These are phyloP conservation scores for Apis mellifera DNA, from an alignment of 1,140 invertebrate species.

Conservation along the genomic window Amel_HAv3.1 CM009938.2:4161001-4161500, in stretches of 20 bases:
- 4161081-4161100: slow-evolving; percentile 36
- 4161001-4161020: slow-evolving; percentile 25
- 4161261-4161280: background rate
- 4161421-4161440: slow-evolving; percentile 98
- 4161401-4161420: slow-evolving; percentile 92
- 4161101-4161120: slow-evolving; percentile 27
- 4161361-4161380: slow-evolving; percentile 99
- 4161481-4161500: slow-evolving; percentile 99
- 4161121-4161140: background rate
- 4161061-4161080: slow-evolving; percentile 24
- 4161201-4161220: background rate
- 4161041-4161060: background rate
- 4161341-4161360: slow-evolving; percentile 97
- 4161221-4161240: background rate
- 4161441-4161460: slow-evolving; percentile 99
- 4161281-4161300: slow-evolving; percentile 80
- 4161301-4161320: slow-evolving; percentile 83
- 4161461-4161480: slow-evolving; percentile 99
- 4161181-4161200: background rate
- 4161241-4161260: slow-evolving; percentile 35
- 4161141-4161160: slow-evolving; percentile 25
- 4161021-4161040: slow-evolving; percentile 20
- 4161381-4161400: slow-evolving; percentile 98
- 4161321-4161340: slow-evolving; percentile 97
- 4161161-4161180: background rate